Evolutionary conservation across 2,113 vertebrate species (phyloP), one percentile per base, ranked within the genome.

Genomic region (Gobiocypris rarus): DNA sequence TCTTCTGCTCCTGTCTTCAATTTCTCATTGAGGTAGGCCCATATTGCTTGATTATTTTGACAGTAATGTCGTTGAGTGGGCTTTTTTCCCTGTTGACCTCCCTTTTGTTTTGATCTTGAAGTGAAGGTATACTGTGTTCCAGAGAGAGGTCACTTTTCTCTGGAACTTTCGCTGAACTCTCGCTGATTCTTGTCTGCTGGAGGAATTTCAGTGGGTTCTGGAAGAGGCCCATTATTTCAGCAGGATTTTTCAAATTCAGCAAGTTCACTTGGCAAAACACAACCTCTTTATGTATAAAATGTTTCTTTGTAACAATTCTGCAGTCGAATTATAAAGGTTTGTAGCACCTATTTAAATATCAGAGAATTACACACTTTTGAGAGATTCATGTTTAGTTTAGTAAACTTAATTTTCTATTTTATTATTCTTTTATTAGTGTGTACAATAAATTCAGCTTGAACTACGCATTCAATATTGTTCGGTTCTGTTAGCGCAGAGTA

Each of bases 251-350:
- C 81, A 90, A 75, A 89, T 88, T 90, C 88, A 90, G 87, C 88
- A 88, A 50, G 38, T 91, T 89, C 85, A 82, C 86, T 89, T 91
- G 87, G 83, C 87, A 84, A 69, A 80, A 45, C 67, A n/a, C 85
- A 73, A 74, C 70, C 73, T 67, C 61, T 88, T 85, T 85, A 88
- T 86, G 86, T 86, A 88, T 89, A 82, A 89, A 91, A 90, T 77
- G 86, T 91, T 91, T 92, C 85, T 90, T 82, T 92, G 82, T 89
- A 86, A 91, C 88, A 92, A 88, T 85, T 91, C 83, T 79, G 83
- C 79, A 84, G 84, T 85, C 83, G 88, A 89, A 89, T 89, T 89
- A 89, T 83, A 86, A 89, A 84, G 73, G 80, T 88, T 92, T 89
- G 86, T 83, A 82, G 54, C 56, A 48, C 9, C 9, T 54, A 84